Percentiles rank a stretch among this genome's conserved stretches.
Evolutionary conservation across 2,888 invertebrate genomes (phyloP).

Genomic region (Drosophila testacea): DNA sequence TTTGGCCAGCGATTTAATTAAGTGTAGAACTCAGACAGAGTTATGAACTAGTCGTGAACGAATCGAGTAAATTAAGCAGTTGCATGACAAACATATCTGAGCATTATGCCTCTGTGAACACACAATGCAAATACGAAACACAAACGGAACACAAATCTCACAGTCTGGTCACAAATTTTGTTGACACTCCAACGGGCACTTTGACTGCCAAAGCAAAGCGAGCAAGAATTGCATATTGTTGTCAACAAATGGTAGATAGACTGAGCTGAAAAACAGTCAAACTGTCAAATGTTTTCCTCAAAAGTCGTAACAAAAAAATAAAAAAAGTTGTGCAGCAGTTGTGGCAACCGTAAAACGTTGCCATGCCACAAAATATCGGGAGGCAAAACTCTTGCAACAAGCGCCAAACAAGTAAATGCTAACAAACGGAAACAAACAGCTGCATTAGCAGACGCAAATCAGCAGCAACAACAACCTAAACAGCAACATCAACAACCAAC

Average conservation of each 20-base stretch:
- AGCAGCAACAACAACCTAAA: conserved; percentile 38
- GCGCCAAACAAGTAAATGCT: conserved; percentile 63
- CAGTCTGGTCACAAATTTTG: conserved; percentile 45
- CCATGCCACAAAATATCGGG: conserved; percentile 43
- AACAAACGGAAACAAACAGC: conserved; percentile 81
- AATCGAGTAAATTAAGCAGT: conserved; percentile 19
- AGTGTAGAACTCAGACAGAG: conserved; percentile 44
- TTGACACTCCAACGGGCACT: conserved; percentile 62
- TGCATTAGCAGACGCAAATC: conserved; percentile 72
- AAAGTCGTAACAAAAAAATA: conserved; percentile 3
- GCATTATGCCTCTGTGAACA: conserved; percentile 43
- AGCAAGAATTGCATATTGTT: conserved; percentile 39
- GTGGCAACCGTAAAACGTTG: conserved; percentile 49
- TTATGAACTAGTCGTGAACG: conserved; percentile 38
- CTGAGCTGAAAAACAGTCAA: conserved; percentile 41
- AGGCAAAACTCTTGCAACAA: conserved; percentile 38
- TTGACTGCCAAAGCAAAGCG: conserved; percentile 31
- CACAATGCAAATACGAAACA: conserved; percentile 31
- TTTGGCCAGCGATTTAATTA: conserved; percentile 64
- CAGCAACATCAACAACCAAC: conserved; percentile 22
- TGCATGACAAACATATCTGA: conserved; percentile 35
- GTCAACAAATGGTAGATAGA: conserved; percentile 49
- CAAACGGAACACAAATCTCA: conserved; percentile 39
- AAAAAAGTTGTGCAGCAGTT: conserved; percentile 37
- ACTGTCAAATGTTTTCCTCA: conserved; percentile 53